Conservation (phyloP, 2,888 invertebrate species). For the Alviniconcha strummeri region DNA sequence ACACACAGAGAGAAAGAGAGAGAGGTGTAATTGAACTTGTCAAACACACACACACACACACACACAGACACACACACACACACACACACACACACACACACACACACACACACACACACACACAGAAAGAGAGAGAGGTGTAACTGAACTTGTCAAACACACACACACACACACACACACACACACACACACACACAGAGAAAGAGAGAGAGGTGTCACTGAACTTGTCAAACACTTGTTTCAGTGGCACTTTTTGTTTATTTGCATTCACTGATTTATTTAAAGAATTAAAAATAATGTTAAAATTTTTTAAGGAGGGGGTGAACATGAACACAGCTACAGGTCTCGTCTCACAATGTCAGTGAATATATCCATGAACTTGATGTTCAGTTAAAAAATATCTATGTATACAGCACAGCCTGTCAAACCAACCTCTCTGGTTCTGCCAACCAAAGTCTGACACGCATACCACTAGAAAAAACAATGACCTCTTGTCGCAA, state of each 20-base stretch:
- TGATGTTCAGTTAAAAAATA: no score
- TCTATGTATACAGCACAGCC: no score
- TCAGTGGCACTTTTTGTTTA: no score
- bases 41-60: no score
- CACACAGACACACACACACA: background rate
- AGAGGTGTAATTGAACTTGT: no score
- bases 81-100: background rate
- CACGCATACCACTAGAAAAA: no score
- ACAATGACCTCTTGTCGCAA: no score
- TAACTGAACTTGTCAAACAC: no score
- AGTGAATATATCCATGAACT: background rate
- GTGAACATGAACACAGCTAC: background rate
- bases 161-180: background rate
- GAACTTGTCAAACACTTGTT: background rate
- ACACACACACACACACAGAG: slow-evolving; percentile 13
- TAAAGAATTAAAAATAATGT: background rate
- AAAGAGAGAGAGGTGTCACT: no score
- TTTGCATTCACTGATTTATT: background rate
- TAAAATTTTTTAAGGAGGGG: background rate
- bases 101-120: slow-evolving; percentile 7
- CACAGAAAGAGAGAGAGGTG: background rate
- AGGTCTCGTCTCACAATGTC: background rate
- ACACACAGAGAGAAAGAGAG: background rate
- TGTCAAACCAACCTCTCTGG: no score
- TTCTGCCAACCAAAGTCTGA: no score